These are phyloP conservation scores for Temnopleurus reevesii DNA, from an alignment of 53 echinoderm and acorn worm genomes.

Conservation along the genomic window DNA sequence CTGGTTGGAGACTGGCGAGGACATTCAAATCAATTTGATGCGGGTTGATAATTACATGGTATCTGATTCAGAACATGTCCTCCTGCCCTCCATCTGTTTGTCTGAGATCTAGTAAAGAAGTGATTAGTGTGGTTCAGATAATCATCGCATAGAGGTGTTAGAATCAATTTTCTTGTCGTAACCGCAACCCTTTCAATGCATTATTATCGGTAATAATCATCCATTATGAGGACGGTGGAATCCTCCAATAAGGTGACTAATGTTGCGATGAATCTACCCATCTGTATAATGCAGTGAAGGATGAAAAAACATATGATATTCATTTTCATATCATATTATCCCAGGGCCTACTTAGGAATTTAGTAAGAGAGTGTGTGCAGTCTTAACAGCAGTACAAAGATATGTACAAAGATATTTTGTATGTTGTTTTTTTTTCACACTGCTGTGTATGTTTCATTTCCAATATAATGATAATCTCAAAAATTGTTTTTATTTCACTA, in stretches of 20 bases:
- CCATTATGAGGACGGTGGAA: background rate
- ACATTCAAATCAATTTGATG: constrained; percentile 12
- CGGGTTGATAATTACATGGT: background rate
- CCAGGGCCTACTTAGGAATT: too few species aligned
- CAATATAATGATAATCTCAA: too few species aligned
- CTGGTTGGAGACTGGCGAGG: background rate
- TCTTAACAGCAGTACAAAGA: too few species aligned
- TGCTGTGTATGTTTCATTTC: too few species aligned
- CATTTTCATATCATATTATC: too few species aligned
- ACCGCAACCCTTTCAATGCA: background rate
- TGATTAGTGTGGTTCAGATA: background rate
- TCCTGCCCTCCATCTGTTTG: constrained; percentile 10
- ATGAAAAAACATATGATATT: too few species aligned
- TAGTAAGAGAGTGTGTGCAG: too few species aligned
- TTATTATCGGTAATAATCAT: background rate
- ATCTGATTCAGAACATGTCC: background rate
- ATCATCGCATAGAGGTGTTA: background rate
- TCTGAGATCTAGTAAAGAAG: background rate
- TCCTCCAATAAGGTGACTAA: background rate
- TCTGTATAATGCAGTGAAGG: background rate
- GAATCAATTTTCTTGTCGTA: constrained; percentile 3
- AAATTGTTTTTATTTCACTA: too few species aligned
- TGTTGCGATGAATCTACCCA: background rate
- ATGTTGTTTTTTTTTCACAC: too few species aligned
- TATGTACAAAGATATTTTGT: too few species aligned